A percentile compares a stretch with the other conserved stretches of the same genome.
phyloP scores from a whole-genome alignment of 2,888 invertebrate genomes.

The Pardosa pseudoannulata region DNA sequence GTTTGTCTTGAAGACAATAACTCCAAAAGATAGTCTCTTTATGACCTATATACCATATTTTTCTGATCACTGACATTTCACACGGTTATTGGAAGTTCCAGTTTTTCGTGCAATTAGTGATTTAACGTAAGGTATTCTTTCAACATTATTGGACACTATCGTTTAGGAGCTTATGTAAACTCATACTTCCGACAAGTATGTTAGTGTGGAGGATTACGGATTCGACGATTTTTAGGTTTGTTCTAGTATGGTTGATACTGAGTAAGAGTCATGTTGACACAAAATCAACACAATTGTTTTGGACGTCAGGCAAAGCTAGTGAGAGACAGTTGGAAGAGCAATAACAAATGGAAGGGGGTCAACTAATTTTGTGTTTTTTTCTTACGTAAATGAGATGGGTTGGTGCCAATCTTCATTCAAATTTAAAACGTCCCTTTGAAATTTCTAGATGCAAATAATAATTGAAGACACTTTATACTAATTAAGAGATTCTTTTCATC shows the following conservation, averaged over 20 bases:
- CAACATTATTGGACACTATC: constrained; percentile 25
- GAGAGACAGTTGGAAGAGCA: background rate
- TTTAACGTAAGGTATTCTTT: constrained; percentile 36
- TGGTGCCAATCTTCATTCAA: too few relatives aligned
- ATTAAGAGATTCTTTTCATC: too few relatives aligned
- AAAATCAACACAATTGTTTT: background rate
- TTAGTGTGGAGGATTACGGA: background rate
- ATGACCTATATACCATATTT: constrained; percentile 28
- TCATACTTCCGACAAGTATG: constrained; percentile 29
- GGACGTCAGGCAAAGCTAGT: background rate
- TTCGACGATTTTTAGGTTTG: background rate
- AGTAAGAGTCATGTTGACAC: background rate
- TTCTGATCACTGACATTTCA: constrained; percentile 44
- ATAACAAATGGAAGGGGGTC: background rate
- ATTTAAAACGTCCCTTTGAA: too few relatives aligned
- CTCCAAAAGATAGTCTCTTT: constrained; percentile 29
- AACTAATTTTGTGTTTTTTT: too few relatives aligned
- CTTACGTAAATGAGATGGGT: too few relatives aligned
- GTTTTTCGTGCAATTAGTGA: constrained; percentile 20
- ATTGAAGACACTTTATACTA: too few relatives aligned
- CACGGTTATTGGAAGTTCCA: constrained; percentile 54
- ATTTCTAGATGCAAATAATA: too few relatives aligned
- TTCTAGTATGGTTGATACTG: background rate
- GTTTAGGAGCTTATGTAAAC: constrained; percentile 9
- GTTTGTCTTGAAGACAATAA: constrained; percentile 28